Conservation (phyloP, 2,113 vertebrate species). For the Globicephala melas region DNA sequence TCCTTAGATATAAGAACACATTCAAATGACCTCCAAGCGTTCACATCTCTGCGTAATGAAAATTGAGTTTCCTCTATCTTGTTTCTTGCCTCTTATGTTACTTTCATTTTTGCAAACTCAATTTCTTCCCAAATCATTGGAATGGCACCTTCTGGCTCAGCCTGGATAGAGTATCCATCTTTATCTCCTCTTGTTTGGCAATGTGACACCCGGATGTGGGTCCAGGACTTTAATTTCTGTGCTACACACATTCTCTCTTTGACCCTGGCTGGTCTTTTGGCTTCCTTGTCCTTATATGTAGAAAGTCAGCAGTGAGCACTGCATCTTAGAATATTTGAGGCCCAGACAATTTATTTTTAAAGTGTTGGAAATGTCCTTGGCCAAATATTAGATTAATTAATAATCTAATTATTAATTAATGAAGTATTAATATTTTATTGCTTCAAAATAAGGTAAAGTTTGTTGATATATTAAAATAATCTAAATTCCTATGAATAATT, state of each 20-base stretch:
- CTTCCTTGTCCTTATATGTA: neutral
- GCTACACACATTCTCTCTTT: slow-evolving; percentile 35
- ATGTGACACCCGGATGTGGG: slow-evolving; percentile 40
- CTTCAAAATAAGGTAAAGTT: neutral
- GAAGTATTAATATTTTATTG: neutral
- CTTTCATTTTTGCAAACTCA: slow-evolving; percentile 70
- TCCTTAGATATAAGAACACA: neutral
- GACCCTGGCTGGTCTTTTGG: slow-evolving; percentile 24
- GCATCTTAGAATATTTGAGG: neutral
- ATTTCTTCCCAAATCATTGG: slow-evolving; percentile 65
- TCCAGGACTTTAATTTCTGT: slow-evolving; percentile 52
- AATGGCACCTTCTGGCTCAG: slow-evolving; percentile 52
- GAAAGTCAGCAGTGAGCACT: neutral
- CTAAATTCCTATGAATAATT: neutral
- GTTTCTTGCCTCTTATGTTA: slow-evolving; percentile 66
- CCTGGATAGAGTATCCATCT: slow-evolving; percentile 50
- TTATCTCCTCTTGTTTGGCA: slow-evolving; percentile 65
- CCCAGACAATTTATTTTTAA: neutral
- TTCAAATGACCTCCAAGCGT: slow-evolving; percentile 48
- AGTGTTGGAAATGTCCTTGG: neutral
- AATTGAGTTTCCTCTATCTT: slow-evolving; percentile 67
- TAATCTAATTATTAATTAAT: neutral
- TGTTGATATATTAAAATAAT: neutral
- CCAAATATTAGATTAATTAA: neutral
- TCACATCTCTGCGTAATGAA: slow-evolving; percentile 37